These are phyloP conservation scores for Atethmia centrago DNA, from an alignment of 2,888 invertebrate species.

Conservation along the genomic window DNA sequence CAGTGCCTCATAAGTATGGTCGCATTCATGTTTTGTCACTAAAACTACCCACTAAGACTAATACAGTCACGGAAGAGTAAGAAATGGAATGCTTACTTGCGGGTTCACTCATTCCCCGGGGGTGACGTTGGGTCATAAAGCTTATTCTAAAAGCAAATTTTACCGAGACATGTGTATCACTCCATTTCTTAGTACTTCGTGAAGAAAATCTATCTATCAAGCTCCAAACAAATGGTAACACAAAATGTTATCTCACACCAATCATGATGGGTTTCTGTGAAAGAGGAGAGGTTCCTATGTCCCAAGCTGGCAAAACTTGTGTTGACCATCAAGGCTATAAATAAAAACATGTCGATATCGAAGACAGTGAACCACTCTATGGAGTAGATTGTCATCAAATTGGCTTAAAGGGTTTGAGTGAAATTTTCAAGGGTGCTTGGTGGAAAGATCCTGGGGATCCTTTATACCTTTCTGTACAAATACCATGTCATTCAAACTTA, in stretches of 20 bases:
- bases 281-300: constrained; percentile 10
- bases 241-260: background rate
- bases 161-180: background rate
- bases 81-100: constrained; percentile 30
- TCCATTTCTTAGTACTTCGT: constrained; percentile 47
- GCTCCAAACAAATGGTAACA: constrained; percentile 30
- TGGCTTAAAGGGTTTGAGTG: constrained; percentile 50
- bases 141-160: background rate
- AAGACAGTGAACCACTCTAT: constrained; percentile 36
- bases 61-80: constrained; percentile 28
- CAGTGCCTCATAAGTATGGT: constrained; percentile 91
- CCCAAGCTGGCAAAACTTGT: background rate
- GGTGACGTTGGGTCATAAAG: background rate
- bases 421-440: constrained; percentile 35
- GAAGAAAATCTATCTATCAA: constrained; percentile 26
- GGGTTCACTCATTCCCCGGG: background rate
- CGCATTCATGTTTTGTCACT: constrained; percentile 89
- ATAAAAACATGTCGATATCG: constrained; percentile 12
- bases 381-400: constrained; percentile 43
- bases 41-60: constrained; percentile 73
- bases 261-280: background rate
- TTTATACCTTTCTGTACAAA: constrained; percentile 17
- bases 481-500: constrained; percentile 5
- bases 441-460: constrained; percentile 30
- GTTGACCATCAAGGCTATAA: background rate